Percentiles rank a stretch among this genome's conserved stretches.
Evolutionary conservation across 2,113 vertebrate species (phyloP).

Genomic region (Lophura nycthemera): DNA sequence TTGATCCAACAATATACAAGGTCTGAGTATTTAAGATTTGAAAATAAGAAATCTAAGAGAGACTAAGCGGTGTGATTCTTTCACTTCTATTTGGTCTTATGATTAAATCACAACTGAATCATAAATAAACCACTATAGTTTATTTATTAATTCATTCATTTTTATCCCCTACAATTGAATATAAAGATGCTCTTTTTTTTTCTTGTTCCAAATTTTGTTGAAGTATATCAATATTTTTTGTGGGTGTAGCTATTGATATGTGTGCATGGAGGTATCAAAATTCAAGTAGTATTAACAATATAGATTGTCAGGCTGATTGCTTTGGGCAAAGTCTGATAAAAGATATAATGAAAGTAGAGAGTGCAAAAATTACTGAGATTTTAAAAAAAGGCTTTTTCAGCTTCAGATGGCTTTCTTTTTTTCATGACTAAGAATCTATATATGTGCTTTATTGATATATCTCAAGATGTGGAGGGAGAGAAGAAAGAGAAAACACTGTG

Average conservation of each 20-base stretch:
- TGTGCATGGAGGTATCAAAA: not conserved
- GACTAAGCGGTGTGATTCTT: not conserved
- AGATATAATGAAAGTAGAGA: not conserved
- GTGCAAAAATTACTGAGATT: not conserved
- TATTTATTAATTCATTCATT: too few relatives aligned
- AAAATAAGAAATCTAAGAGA: not conserved
- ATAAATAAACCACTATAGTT: not conserved
- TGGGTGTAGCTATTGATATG: not conserved
- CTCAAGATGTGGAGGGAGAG: not conserved
- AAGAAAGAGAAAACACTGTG: not conserved
- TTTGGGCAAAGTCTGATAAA: not conserved
- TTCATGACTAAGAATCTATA: not conserved
- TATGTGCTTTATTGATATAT: not conserved
- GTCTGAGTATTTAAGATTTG: not conserved
- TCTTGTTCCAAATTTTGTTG: not conserved
- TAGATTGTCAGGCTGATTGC: not conserved
- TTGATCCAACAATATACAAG: not conserved
- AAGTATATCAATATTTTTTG: fast-evolving
- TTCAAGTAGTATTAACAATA: not conserved
- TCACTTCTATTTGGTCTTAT: not conserved
- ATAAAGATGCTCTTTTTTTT: not conserved
- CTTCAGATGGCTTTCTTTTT: not conserved
- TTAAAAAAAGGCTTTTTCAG: not conserved
- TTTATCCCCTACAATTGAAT: not conserved
- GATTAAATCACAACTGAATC: not conserved